Evolutionary conservation across 2,888 invertebrate genomes (phyloP), one percentile per base, ranked within the genome.

Genomic region (Brenthis hecate): DNA sequence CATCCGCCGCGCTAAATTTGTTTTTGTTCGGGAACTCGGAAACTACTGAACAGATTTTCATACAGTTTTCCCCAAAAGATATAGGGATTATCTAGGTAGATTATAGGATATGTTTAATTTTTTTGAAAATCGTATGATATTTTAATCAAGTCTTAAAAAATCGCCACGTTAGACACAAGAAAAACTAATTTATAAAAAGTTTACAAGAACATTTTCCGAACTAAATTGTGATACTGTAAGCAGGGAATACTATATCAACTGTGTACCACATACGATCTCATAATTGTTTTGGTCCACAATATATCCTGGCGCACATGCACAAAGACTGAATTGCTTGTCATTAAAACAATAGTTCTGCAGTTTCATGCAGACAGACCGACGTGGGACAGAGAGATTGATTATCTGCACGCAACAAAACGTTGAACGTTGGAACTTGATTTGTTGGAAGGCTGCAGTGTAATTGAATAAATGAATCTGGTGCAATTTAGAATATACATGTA

Each of bases 401-500:
- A 73, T 74, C 68, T 70, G 71, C 72, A 75, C 71, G 74, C 71
- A 74, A 71, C 70, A 72, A 66, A 71, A 73, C 70, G 68, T 72
- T 72, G 76, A 74, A 72, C 71, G 69, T 62, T 68, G 71, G 69
- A 66, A 71, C 75, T 76, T 75, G 76, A 76, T 76, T 75, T 75
- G 76, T 76, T 65, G 73, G 70, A 70, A 70, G 61, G 70, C 73
- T 72, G 73, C 75, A 72, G 66, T 71, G 75, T 75, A 76, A 77
- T 76, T 76, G 74, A 75, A 76, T 74, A 68, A 72, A 73, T 74
- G 75, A 74, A 73, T 76, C 71, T 71, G 63, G 72, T 73, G 66
- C 63, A 66, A 63, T 74, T 73, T 70, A 73, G 72, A 68, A 72
- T 71, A 13, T 77, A 71, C 61, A 69, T 67, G 70, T 61, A n/a